Percentiles rank a stretch among this genome's conserved stretches.
phyloP scores from a whole-genome alignment of 2,797 vertebrate genomes.

The Macroramphosus scolopax region DNA sequence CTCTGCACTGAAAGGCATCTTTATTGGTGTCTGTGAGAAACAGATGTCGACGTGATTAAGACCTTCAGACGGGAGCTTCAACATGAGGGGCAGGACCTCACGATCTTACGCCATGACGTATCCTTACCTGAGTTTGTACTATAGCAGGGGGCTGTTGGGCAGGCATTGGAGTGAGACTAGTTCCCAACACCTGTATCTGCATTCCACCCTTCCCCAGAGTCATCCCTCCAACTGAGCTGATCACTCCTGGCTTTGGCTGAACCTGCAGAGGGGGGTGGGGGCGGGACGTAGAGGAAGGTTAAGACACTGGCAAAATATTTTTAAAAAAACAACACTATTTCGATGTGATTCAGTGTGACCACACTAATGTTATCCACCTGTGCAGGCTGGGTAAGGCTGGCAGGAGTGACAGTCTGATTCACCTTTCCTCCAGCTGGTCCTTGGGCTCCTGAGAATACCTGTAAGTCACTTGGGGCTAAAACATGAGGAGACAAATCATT shows the following conservation, averaged over 20 bases:
- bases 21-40: conserved; percentile 76
- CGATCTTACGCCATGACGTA: neutral
- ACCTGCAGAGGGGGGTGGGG: conserved; percentile 2
- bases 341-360: neutral
- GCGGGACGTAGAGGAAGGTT: neutral
- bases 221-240: conserved; percentile 77
- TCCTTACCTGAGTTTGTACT: conserved; percentile 74
- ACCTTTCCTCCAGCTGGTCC: conserved; percentile 67
- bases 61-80: too few relatives aligned
- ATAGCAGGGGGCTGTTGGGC: conserved; percentile 68
- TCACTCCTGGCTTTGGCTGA: conserved; percentile 82
- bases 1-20: conserved; percentile 84
- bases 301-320: neutral
- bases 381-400: conserved; percentile 75
- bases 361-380: conserved; percentile 58
- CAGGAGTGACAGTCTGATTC: conserved; percentile 73
- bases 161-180: conserved; percentile 71
- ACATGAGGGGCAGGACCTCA: neutral
- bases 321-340: neutral
- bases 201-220: conserved; percentile 74
- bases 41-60: too few relatives aligned
- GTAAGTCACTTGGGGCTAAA: conserved; percentile 77
- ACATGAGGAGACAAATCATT: conserved; percentile 14
- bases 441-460: conserved; percentile 76
- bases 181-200: conserved; percentile 78